These are phyloP conservation scores for Augochlora pura DNA, from an alignment of 1,140 invertebrate species.

Conservation along the genomic window DNA sequence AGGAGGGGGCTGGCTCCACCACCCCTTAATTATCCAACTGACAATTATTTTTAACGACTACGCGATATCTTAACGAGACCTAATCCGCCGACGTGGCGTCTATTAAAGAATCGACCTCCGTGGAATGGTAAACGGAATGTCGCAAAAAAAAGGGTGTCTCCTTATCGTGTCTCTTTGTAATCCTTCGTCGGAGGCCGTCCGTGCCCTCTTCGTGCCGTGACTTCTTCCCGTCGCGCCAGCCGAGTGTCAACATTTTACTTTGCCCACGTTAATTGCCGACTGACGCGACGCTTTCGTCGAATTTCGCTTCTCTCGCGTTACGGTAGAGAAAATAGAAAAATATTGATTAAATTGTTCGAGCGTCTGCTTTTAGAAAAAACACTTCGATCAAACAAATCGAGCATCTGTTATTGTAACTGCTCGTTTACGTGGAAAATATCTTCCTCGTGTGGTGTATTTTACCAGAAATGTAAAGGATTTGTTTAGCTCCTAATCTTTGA, in stretches of 20 bases:
- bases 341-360: no score
- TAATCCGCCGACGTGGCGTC: conserved; percentile 72
- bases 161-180: conserved; percentile 59
- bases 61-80: conserved; percentile 77
- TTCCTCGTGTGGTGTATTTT: no score
- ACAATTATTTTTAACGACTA: conserved; percentile 80
- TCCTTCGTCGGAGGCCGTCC: conserved; percentile 63
- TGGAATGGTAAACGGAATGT: conserved; percentile 56
- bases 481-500: no score
- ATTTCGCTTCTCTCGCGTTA: no score
- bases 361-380: no score
- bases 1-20: conserved; percentile 36
- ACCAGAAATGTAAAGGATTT: no score
- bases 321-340: no score
- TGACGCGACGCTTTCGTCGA: no score
- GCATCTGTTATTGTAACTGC: no score
- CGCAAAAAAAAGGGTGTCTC: conserved; percentile 64
- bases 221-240: conserved; percentile 1
- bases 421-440: no score
- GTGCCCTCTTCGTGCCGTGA: conserved; percentile 50
- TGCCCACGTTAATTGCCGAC: no score
- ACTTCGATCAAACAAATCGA: no score
- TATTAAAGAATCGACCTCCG: conserved; percentile 24
- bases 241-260: not conserved
- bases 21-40: conserved; percentile 78